Evolutionary conservation across 2,113 vertebrate species (phyloP).

Genomic region (Gasterosteus aculeatus): DNA sequence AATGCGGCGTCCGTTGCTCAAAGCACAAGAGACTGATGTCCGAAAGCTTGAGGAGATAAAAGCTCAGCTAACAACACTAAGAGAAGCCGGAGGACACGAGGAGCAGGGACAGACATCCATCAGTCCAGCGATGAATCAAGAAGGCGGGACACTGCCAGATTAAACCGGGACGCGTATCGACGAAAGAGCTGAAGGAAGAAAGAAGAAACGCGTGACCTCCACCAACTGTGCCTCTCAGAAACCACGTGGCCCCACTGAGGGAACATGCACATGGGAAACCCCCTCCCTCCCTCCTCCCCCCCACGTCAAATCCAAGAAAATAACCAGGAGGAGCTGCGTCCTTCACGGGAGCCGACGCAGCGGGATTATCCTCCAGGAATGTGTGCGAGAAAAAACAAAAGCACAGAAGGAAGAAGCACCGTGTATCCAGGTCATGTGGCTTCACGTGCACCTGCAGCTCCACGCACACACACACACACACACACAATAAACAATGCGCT

Average conservation of each 20-base stretch:
- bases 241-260: background rate
- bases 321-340: background rate
- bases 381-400: slow-evolving; percentile 31
- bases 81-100: background rate
- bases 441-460: slow-evolving; percentile 50
- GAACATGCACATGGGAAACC: slow-evolving; percentile 15
- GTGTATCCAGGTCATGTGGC: slow-evolving; percentile 6
- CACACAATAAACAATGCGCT: background rate
- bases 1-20: background rate
- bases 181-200: too few relatives aligned
- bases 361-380: slow-evolving; percentile 38
- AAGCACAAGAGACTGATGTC: background rate
- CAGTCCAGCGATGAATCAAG: too few relatives aligned
- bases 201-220: too few relatives aligned
- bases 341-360: slow-evolving; percentile 21
- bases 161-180: too few relatives aligned
- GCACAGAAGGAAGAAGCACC: slow-evolving; percentile 16
- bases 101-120: too few relatives aligned
- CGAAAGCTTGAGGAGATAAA: background rate
- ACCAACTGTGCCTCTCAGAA: too few relatives aligned
- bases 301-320: slow-evolving; percentile 16
- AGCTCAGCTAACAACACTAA: background rate
- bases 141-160: too few relatives aligned
- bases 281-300: slow-evolving; percentile 1
- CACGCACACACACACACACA: slow-evolving; percentile 14